phyloP scores from a whole-genome alignment of 2,888 invertebrate genomes.

The Morpho helenor region DNA sequence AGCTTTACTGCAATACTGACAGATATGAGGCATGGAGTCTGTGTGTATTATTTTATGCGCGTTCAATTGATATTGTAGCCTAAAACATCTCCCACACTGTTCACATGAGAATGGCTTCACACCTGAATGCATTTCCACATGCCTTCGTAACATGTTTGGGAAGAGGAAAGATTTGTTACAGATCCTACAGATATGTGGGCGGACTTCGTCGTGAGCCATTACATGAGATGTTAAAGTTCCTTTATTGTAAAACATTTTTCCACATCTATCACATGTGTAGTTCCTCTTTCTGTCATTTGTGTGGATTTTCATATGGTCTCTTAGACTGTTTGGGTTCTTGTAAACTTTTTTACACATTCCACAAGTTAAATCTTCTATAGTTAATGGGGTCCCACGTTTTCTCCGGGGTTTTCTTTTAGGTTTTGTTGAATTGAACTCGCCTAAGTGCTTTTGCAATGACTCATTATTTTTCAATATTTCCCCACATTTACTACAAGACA shows the following conservation, averaged over 20 bases:
- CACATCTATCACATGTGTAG: conserved; percentile 67
- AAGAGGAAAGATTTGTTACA: conserved; percentile 66
- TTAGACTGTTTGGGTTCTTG: conserved; percentile 47
- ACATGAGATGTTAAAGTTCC: conserved; percentile 67
- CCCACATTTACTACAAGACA: conserved; percentile 53
- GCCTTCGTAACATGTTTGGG: conserved; percentile 63
- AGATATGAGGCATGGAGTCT: conserved; percentile 87
- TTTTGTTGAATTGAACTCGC: conserved; percentile 43
- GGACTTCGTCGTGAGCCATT: conserved; percentile 61
- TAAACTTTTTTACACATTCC: conserved; percentile 60
- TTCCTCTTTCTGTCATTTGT: conserved; percentile 63
- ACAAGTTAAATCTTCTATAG: conserved; percentile 61
- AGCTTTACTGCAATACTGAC: conserved; percentile 86
- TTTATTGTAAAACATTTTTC: conserved; percentile 68
- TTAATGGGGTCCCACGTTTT: conserved; percentile 57
- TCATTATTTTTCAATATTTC: conserved; percentile 56
- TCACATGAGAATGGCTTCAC: conserved; percentile 67
- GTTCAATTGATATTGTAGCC: conserved; percentile 84
- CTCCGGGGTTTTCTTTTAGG: conserved; percentile 50
- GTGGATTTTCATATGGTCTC: conserved; percentile 83
- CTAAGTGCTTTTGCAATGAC: conserved; percentile 45
- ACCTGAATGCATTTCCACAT: conserved; percentile 68
- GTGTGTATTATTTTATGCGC: conserved; percentile 88
- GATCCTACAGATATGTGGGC: conserved; percentile 62
- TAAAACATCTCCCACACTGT: conserved; percentile 64